Evolutionary conservation across 2,113 vertebrate genomes (phyloP), one percentile per base, ranked within the genome.

Genomic region (Cheilinus undulatus): DNA sequence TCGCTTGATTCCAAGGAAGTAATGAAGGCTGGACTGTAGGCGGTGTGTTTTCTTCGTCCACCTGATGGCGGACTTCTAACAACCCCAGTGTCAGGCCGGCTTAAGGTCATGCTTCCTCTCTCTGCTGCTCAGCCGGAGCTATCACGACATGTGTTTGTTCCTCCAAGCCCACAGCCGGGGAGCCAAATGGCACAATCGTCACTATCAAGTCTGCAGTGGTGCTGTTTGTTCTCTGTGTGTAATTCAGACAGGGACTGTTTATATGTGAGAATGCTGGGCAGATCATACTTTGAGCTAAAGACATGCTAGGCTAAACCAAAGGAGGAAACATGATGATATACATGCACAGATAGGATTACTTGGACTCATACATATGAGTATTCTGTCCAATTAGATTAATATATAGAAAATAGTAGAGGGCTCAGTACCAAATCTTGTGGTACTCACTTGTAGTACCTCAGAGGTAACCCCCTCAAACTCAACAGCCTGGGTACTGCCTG

Each of bases 1-100:
- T 54, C 50, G 73, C 69, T 77, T 88, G 88, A 87, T 88, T 86
- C 86, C 81, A 90, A 88, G 86, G 80, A 85, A 89, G 85, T 91
- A 91, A 91, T 89, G 89, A 83, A 88, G 83, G 74, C 69, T 50
- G 65, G 73, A 71, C 76, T 68, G 74, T 17, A 65, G 75, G 83
- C 76, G 12, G 7, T 58, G 70, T 46, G 60, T 76, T 86, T 73
- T 50, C 56, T 77, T 14, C 52, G 38, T 78, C 78, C 46, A 85
- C 80, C 84, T 91, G 88, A 90, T 84, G 86, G 79, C 83, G 76
- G 69, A 65, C 87, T 73, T 84, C 67, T 88, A 86, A 89, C 85
- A 82, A 86, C 54, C 69, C 46, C 26, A 7, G 50, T 86, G 88
- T 90, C 88, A 87, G 67, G 45, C 24, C 24, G 22, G 84, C 66